Evolutionary conservation across 2,797 vertebrate species (phyloP).

Genomic region (Selene dorsalis): DNA sequence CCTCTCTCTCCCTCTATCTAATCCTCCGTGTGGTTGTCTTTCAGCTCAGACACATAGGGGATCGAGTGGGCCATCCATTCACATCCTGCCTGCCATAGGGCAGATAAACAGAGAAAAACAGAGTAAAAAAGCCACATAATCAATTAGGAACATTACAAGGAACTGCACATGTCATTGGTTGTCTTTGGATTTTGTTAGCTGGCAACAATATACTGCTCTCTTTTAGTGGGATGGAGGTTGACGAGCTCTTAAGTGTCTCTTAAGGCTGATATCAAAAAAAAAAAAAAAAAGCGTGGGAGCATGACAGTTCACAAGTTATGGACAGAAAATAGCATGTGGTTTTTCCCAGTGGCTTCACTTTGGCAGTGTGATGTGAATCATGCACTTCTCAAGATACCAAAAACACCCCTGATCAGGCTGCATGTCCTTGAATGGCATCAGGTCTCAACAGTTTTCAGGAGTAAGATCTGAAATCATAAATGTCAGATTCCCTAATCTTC

Average conservation of each 20-base stretch:
- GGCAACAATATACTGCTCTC: slow-evolving; percentile 14
- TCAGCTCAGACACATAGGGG: slow-evolving; percentile 66
- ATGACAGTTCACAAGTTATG: not conserved
- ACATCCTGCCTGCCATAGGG: slow-evolving; percentile 65
- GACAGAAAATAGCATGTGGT: not conserved
- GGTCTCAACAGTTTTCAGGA: not conserved
- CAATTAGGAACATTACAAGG: slow-evolving; percentile 35
- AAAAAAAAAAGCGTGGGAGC: not conserved
- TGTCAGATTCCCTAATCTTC: slow-evolving; percentile 21
- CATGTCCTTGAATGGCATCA: slow-evolving; percentile 2
- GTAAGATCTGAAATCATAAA: slow-evolving; percentile 1
- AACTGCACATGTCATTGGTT: slow-evolving; percentile 24
- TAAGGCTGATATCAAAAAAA: slow-evolving; percentile 18
- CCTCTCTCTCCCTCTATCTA: slow-evolving; percentile 61
- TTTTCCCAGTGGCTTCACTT: slow-evolving; percentile 20
- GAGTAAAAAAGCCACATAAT: slow-evolving; percentile 40
- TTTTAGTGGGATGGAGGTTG: slow-evolving; percentile 18
- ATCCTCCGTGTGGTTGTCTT: slow-evolving; percentile 70
- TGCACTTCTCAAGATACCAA: not conserved
- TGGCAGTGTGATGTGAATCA: not conserved
- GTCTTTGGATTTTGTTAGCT: slow-evolving; percentile 18
- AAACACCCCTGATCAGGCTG: not conserved
- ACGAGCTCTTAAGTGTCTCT: slow-evolving; percentile 25
- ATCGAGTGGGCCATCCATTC: slow-evolving; percentile 69
- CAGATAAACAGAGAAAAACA: slow-evolving; percentile 61